phyloP scores from a whole-genome alignment of 2,888 invertebrate genomes.

The Cremastinae sp. region DNA sequence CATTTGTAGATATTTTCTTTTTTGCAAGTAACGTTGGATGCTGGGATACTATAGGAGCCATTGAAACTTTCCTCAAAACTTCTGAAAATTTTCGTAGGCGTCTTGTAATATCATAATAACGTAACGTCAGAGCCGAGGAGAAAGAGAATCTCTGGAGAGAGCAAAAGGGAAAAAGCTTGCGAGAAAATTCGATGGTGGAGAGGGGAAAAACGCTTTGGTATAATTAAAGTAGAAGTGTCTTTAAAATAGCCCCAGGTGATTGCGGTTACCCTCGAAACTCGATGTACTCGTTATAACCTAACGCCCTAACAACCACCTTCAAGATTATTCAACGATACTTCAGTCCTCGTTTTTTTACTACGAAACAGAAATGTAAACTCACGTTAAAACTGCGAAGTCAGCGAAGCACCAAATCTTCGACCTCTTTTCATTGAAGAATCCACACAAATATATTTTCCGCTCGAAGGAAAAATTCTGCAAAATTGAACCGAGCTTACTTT shows the following conservation, averaged over 20 bases:
- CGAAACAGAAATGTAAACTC: background rate
- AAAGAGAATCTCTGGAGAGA: constrained; percentile 59
- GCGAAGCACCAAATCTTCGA: too few relatives aligned
- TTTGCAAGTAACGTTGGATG: background rate
- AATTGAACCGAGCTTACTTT: background rate
- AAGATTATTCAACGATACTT: constrained; percentile 46
- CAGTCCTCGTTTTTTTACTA: background rate
- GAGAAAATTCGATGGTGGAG: constrained; percentile 8
- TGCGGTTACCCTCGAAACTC: constrained; percentile 56
- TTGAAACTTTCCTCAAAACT: constrained; percentile 69
- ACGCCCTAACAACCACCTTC: constrained; percentile 36
- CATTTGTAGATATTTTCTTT: constrained; percentile 19
- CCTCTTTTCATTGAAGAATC: too few relatives aligned
- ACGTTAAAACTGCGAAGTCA: background rate
- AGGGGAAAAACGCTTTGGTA: constrained; percentile 64
- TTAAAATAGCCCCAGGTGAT: constrained; percentile 77
- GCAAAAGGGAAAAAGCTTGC: constrained; percentile 10
- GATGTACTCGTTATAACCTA: constrained; percentile 46
- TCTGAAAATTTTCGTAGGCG: constrained; percentile 71
- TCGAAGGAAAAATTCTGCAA: too few relatives aligned
- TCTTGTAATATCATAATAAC: constrained; percentile 76
- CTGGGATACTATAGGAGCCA: constrained; percentile 50
- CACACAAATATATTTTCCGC: background rate
- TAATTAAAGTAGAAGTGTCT: constrained; percentile 78
- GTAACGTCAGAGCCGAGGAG: constrained; percentile 68